Evolutionary conservation across 2,113 vertebrate species (phyloP).

Genomic region (Pseudopodoces humilis): DNA sequence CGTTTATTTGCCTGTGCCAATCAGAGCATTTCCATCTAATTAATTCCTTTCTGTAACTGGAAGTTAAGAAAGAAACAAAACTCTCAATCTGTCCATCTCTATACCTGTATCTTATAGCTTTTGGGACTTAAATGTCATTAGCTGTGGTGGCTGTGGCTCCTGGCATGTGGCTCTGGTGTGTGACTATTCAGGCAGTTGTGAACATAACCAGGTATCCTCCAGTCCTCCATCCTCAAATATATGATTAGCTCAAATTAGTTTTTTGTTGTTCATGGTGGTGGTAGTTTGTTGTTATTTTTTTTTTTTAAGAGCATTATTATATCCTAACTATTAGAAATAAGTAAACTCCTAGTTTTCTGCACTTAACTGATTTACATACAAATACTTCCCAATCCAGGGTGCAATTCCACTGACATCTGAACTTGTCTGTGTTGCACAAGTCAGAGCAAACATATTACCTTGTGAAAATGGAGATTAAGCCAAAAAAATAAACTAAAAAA

Average conservation of each 20-base stretch:
- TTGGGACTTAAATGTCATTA: background rate
- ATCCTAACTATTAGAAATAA: background rate
- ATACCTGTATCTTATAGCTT: accelerated
- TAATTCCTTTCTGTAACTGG: background rate
- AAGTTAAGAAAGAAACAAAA: background rate
- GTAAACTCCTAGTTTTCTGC: background rate
- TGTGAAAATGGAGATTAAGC: background rate
- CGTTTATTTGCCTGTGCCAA: background rate
- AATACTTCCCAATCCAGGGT: background rate
- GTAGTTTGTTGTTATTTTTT: too few species aligned
- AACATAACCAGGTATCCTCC: background rate
- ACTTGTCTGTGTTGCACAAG: background rate
- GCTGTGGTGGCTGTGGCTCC: background rate
- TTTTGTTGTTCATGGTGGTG: background rate
- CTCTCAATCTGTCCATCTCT: background rate
- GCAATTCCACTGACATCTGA: background rate
- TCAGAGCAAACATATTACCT: background rate
- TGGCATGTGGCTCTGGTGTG: accelerated
- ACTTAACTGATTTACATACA: background rate
- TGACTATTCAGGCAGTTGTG: background rate
- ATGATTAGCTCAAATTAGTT: background rate
- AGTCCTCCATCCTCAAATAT: background rate
- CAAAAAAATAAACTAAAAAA: background rate
- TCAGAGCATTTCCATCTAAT: background rate
- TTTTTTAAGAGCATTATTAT: background rate